Base-by-base conservation (phyloP, 2,888 invertebrate species). In the Brachyptera risi region DNA sequence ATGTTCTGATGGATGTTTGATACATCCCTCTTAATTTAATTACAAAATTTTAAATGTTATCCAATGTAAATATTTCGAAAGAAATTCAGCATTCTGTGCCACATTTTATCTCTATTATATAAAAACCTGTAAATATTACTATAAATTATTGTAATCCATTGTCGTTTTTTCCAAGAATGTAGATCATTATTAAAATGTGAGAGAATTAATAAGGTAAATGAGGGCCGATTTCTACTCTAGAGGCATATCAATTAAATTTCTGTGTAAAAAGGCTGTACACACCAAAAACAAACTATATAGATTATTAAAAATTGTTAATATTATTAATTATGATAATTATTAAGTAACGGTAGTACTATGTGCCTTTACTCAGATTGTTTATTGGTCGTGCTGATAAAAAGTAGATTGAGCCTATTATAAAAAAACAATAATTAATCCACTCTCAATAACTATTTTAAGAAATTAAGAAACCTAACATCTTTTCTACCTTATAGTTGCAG, bases 361-460 rank as follows among this genome's bases (percentile, higher is more conserved):
- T 54, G 54, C 54, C 54, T 54, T 54, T 35, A 19, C 37, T 54
- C 54, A 37, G 54, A 54, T 54, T 23, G 37, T 9, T 54, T 9
- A 37, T 54, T 54, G 54, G 23, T 54, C 17, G 35, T 13, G 37
- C 54, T 37, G 19, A 47, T 44, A 19, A 40, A 54, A 60, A 35
- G 31, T 61, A 61, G 44, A 49, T 58, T 40, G 40, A 61, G 27
- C 61, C 61, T 58, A 61, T 61, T 61, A 58, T 61, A 58, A 58
- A n/a, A n/a, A n/a, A 51, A 40, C 23, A 58, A 51, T n/a, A n/a
- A n/a, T n/a, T n/a, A n/a, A n/a, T n/a, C n/a, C n/a, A n/a, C n/a
- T n/a, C n/a, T n/a, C n/a, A n/a, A n/a, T 49, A 58, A 57, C 24
- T 58, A 54, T 54, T 13, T 58, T 40, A 31, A 31, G 11, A 27